phyloP scores from a whole-genome alignment of 2,888 invertebrate genomes.

The Chloroclysta siterata region DNA sequence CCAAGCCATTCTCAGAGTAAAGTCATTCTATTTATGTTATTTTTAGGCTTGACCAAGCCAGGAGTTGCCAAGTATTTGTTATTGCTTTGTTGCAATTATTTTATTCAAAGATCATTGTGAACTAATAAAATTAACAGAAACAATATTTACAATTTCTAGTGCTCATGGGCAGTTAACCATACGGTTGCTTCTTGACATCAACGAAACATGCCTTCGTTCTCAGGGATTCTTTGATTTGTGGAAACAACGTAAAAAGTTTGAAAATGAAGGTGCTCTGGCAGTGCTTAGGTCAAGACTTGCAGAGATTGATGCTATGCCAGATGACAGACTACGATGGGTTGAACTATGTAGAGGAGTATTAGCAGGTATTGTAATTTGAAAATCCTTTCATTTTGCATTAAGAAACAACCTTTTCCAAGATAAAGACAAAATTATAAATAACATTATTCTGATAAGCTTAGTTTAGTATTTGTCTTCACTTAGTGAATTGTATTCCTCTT shows the following conservation, averaged over 20 bases:
- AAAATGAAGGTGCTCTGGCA: slow-evolving; percentile 92
- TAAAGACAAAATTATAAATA: no score
- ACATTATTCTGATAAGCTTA: no score
- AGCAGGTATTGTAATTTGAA: slow-evolving; percentile 75
- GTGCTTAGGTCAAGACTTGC: slow-evolving; percentile 88
- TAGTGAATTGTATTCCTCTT: no score
- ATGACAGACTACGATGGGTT: slow-evolving; percentile 85
- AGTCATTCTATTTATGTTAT: slow-evolving; percentile 4
- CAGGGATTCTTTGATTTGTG: slow-evolving; percentile 96
- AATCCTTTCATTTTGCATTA: not conserved
- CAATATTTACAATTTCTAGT: slow-evolving; percentile 62
- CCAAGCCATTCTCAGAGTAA: not conserved
- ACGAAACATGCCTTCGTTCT: slow-evolving; percentile 95
- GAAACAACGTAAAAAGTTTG: slow-evolving; percentile 93
- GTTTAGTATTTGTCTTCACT: no score
- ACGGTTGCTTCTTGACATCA: slow-evolving; percentile 94
- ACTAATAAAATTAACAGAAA: slow-evolving; percentile 8
- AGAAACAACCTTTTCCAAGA: no score
- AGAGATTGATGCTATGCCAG: slow-evolving; percentile 88
- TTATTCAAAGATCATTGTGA: not conserved
- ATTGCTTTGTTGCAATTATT: not conserved
- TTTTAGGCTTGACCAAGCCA: slow-evolving; percentile 12
- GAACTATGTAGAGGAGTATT: slow-evolving; percentile 88
- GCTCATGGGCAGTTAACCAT: slow-evolving; percentile 94
- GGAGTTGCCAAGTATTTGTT: slow-evolving; percentile 18